Evolutionary conservation across 2,113 vertebrate genomes (phyloP), one percentile per base, ranked within the genome.

Genomic region (Macroglossus sobrinus): DNA sequence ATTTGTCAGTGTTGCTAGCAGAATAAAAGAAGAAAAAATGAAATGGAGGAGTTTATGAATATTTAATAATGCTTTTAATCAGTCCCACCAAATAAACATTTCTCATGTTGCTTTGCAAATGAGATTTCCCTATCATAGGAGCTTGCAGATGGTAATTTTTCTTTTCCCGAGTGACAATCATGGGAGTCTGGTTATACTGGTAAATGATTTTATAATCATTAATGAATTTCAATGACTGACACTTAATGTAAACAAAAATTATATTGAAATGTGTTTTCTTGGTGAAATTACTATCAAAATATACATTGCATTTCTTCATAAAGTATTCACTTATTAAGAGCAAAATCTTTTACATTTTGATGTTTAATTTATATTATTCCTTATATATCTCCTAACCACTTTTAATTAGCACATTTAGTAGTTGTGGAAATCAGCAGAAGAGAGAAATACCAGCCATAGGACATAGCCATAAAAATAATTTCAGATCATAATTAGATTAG

Each of bases 61-160:
- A 88, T 92, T 97, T 97, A 53, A 18, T 94, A 82, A 80, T 85
- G 94, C 47, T 96, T 97, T 75, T 84, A 96, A 95, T 96, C 89
- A 97, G 10, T 38, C 94, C 33, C 78, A 75, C n/a, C 71, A 98
- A 97, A 90, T 95, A 93, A 97, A 94, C 13, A 38, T 93, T 66
- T 89, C 61, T 96, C 68, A 4, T 96, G 87, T 93, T n/a, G 3
- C 43, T 93, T 94, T 94, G 53, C 86, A 98, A 95, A 93, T n/a
- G 3, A 97, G 94, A 13, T 89, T 94, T 89, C 72, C 24, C n/a
- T 92, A 78, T 80, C 76, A 88, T 28, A 94, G 79, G 89, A 93
- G 24, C 43, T 63, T 95, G 64, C 57, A 97, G 71, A 94, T 93
- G 66, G 59, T 88, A 91, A 82, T 91, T 96, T 64, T 80, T 92